Evolutionary conservation across 2,888 invertebrate genomes (phyloP), one percentile per base, ranked within the genome.

Genomic region (Odontomyia ornata): DNA sequence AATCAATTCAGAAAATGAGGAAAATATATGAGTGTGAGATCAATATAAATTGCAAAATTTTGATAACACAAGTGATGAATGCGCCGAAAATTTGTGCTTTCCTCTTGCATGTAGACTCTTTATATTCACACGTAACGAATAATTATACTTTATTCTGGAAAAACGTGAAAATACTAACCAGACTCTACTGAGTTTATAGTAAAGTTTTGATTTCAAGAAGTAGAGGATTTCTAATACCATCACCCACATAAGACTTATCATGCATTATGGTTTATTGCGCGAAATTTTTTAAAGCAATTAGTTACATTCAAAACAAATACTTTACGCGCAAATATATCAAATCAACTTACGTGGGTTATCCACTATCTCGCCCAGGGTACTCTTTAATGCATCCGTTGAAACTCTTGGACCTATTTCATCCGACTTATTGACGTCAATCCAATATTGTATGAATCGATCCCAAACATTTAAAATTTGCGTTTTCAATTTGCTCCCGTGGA

Each of bases 391-490:
- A 64, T 90, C 88, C 13, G 90, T 88, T 77, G 94, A 92, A 0
- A 95, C 94, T 77, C 91, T 90, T 0, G 95, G 95, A 0, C 95
- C 95, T 80, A 87, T 84, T 7, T 87, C 82, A 81, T 90, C 87
- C 13, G 85, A 84, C 76, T 87, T 86, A 80, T 90, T 90, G 0
- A 93, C 91, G 83, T 93, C 92, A 87, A 96, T 93, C 95, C 95
- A 97, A 78, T 95, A 93, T 86, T 97, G 95, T 87, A 98, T 98
- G 62, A 97, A 90, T 78, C 95, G 89, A 87, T 98, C 98, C 96
- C 97, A 98, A 21, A 98, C 89, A 85, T 96, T 96, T 52, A 98
- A 87, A 0, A 97, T 92, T 86, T 97, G 96, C 79, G 92, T 91
- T 84, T 98, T 97, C 52, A 98, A 89, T 78, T 93, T 92, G 30